These are phyloP conservation scores for Falco rusticolus DNA, from an alignment of 2,797 vertebrate genomes.

Conservation along the genomic window DNA sequence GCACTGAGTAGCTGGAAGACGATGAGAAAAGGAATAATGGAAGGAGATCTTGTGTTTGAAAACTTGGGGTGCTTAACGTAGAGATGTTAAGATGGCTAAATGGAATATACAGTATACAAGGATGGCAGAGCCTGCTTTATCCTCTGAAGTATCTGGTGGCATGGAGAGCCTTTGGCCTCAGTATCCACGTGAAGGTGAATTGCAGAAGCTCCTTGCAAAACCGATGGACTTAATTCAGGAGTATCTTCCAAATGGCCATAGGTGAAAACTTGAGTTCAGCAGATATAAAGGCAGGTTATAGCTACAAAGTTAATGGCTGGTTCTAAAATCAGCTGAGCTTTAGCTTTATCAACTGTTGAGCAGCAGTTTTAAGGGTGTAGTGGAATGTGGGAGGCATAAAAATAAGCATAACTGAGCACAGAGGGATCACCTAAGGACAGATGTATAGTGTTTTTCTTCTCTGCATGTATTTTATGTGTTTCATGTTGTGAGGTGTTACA, in stretches of 20 bases:
- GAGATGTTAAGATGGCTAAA: neutral
- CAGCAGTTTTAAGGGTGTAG: neutral
- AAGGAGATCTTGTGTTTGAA: neutral
- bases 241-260: neutral
- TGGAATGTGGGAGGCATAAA: neutral
- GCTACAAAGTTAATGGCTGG: neutral
- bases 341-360: neutral
- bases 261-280: neutral
- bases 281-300: neutral
- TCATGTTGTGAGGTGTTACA: fast-evolving
- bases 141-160: neutral
- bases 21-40: neutral
- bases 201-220: neutral
- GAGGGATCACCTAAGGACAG: neutral
- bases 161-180: neutral
- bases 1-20: neutral
- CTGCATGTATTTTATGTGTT: neutral
- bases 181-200: neutral
- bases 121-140: neutral
- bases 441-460: neutral
- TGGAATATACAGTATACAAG: neutral
- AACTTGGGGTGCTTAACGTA: neutral
- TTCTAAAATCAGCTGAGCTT: neutral
- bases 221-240: neutral
- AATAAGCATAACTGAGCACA: neutral